Evolutionary conservation across 2,888 invertebrate genomes (phyloP), one percentile per base, ranked within the genome.

Genomic region (Bembecia ichneumoniformis): DNA sequence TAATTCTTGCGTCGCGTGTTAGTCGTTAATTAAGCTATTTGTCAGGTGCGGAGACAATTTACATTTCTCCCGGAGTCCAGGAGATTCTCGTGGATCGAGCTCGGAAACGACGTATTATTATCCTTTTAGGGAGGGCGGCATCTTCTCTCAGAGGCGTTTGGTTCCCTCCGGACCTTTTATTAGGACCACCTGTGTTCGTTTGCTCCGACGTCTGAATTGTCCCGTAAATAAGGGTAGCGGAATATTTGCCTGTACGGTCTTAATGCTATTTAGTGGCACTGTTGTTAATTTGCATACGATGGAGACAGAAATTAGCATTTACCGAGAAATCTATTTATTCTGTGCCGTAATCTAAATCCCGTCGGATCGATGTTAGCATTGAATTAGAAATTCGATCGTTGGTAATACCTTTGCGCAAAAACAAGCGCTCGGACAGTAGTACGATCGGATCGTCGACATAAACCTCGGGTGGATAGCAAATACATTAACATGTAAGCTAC

Each of bases 21-120:
- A 72, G 68, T 72, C 74, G 82, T 84, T 87, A 87, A 87, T 87
- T 84, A 87, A 87, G 86, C 84, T 82, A 87, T 87, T 87, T 87
- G 86, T 87, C 86, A 77, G 78, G 70, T 71, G 74, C 69, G 68
- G 64, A 71, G 65, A 71, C 77, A 75, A 84, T 86, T 86, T 86
- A 84, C 83, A 86, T 86, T 83, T 83, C 82, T 81, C 73, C 70
- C 58, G 68, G 70, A 74, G 73, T 75, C 77, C 74, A 72, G 71
- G 69, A 73, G 73, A 71, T 74, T 68, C 73, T 61, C 63, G 61
- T 63, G 64, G 67, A 69, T 66, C 60, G 67, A 70, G 72, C 74
- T 77, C 70, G 74, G 74, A 68, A 82, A 84, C 83, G 84, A 79
- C 81, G 83, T 81, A 87, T 86, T 87, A 86, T 87, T 86, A 81